phyloP scores from a whole-genome alignment of 1,140 invertebrate genomes.

The Trichonephila clavata region DNA sequence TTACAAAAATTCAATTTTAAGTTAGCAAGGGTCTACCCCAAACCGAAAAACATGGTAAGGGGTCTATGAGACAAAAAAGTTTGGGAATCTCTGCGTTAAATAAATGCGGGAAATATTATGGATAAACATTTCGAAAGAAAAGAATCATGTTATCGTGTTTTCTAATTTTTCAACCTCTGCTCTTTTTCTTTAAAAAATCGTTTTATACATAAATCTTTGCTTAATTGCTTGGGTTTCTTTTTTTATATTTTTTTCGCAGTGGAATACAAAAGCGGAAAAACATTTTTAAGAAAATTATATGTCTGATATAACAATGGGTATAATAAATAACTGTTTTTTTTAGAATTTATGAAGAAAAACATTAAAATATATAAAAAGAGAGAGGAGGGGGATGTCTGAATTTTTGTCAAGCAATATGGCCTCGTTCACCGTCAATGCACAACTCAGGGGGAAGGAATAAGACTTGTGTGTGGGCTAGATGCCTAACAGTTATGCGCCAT shows the following conservation, averaged over 20 bases:
- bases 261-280: neutral
- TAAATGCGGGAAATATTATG: too few relatives aligned
- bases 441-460: neutral
- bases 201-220: too few relatives aligned
- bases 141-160: too few relatives aligned
- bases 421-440: neutral
- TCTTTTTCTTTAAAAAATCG: too few relatives aligned
- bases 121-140: too few relatives aligned
- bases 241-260: neutral
- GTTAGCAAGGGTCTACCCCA: too few relatives aligned
- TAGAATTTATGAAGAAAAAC: neutral
- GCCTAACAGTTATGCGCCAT: conserved; percentile 23
- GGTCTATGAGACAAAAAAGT: too few relatives aligned
- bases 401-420: conserved; percentile 2
- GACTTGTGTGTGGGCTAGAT: too few relatives aligned
- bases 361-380: neutral
- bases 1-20: too few relatives aligned
- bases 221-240: neutral
- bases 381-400: neutral
- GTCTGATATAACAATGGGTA: neutral
- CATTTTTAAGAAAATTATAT: neutral
- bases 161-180: too few relatives aligned
- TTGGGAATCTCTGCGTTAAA: too few relatives aligned
- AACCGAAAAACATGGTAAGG: too few relatives aligned
- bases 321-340: neutral